Evolutionary conservation across 2,888 invertebrate genomes (phyloP).

Genomic region (Xylota segnis): DNA sequence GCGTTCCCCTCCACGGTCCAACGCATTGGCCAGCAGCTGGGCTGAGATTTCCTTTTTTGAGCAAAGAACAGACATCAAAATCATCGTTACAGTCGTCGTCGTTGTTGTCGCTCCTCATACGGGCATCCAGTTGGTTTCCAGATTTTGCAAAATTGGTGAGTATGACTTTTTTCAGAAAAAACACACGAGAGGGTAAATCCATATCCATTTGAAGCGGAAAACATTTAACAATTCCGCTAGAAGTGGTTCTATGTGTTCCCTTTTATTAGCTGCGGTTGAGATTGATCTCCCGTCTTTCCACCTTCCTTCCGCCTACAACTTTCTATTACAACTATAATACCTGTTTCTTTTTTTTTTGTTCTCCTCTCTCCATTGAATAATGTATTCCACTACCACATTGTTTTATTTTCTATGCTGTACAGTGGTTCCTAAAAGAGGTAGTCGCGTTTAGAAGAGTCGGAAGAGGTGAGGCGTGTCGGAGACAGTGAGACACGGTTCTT

Average conservation of each 20-base stretch:
- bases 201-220: slow-evolving; percentile 7
- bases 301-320: slow-evolving; percentile 74
- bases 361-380: slow-evolving; percentile 56
- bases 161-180: slow-evolving; percentile 27
- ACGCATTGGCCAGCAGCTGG: slow-evolving; percentile 50
- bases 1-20: slow-evolving; percentile 8
- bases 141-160: slow-evolving; percentile 73
- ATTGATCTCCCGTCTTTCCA: slow-evolving; percentile 51
- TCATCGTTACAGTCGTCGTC: slow-evolving; percentile 37
- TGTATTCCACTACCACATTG: slow-evolving; percentile 61
- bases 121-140: slow-evolving; percentile 71
- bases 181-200: neutral
- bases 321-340: slow-evolving; percentile 73
- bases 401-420: slow-evolving; percentile 49
- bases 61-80: slow-evolving; percentile 52
- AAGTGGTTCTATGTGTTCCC: neutral
- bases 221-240: neutral
- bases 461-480: neutral
- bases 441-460: neutral
- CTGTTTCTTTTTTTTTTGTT: slow-evolving; percentile 67
- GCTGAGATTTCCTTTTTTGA: slow-evolving; percentile 72
- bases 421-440: slow-evolving; percentile 51
- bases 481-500: neutral
- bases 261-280: slow-evolving; percentile 48
- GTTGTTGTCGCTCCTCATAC: slow-evolving; percentile 59